Conservation (phyloP, 2,113 vertebrate species). For the Lophotis ruficrista region DNA sequence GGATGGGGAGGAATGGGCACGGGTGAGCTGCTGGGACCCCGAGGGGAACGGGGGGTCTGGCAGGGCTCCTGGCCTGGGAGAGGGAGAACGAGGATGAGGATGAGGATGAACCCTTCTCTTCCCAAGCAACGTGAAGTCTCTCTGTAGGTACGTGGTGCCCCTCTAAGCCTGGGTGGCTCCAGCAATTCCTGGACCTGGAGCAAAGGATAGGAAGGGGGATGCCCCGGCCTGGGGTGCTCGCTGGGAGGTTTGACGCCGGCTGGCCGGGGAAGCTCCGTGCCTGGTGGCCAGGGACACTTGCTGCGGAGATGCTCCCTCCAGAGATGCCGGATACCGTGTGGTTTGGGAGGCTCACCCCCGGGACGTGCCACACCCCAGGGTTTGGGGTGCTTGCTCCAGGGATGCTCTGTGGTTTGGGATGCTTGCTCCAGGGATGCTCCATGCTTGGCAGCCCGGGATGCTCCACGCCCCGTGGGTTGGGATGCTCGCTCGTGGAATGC, state of each 20-base stretch:
- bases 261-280: neutral
- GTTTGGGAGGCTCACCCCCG: rapidly evolving
- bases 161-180: neutral
- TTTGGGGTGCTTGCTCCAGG: neutral
- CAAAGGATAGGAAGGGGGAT: neutral
- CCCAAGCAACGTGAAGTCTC: neutral
- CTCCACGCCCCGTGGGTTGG: neutral
- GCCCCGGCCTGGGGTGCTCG: neutral
- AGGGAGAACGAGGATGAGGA: too few relatives aligned
- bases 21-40: neutral
- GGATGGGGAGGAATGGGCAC: rapidly evolving
- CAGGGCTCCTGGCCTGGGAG: neutral
- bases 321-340: rapidly evolving
- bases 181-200: neutral
- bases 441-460: neutral
- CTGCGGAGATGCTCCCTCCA: neutral
- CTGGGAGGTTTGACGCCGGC: neutral
- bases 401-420: neutral
- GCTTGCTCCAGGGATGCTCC: neutral
- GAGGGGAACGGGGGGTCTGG: rapidly evolving
- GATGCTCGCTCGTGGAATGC: neutral
- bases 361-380: rapidly evolving
- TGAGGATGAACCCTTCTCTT: neutral
- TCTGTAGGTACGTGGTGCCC: neutral
- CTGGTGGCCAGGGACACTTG: neutral